These are phyloP conservation scores for Gadus macrocephalus DNA, from an alignment of 2,113 vertebrate species.

Conservation along the genomic window DNA sequence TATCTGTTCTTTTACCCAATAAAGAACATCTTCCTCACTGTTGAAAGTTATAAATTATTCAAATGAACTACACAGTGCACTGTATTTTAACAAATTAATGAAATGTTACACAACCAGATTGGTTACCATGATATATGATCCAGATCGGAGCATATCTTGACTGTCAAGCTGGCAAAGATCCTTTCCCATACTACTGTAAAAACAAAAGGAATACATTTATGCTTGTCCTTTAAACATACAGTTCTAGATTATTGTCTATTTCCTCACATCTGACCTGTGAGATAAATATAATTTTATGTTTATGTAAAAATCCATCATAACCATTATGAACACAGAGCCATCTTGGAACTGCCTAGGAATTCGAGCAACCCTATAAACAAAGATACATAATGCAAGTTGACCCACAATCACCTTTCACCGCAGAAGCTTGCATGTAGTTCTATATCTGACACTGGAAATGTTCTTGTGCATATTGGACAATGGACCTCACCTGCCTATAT, in stretches of 20 bases:
- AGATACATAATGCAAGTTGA: slow-evolving; percentile 1
- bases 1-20: background rate
- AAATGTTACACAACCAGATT: slow-evolving; percentile 1
- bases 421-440: slow-evolving; percentile 1
- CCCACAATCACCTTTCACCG: slow-evolving; percentile 3
- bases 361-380: background rate
- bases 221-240: slow-evolving; percentile 1
- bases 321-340: slow-evolving; percentile 1
- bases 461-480: background rate
- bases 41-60: slow-evolving; percentile 1
- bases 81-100: slow-evolving; percentile 4
- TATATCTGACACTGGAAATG: background rate
- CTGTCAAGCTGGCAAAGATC: slow-evolving; percentile 10
- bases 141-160: background rate
- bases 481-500: slow-evolving; percentile 1
- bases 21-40: background rate
- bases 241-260: background rate
- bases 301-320: slow-evolving; percentile 7
- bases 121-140: slow-evolving; percentile 8
- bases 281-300: slow-evolving; percentile 4
- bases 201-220: slow-evolving; percentile 5
- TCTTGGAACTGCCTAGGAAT: background rate
- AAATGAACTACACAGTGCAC: slow-evolving; percentile 6
- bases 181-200: slow-evolving; percentile 3
- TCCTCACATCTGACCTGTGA: slow-evolving; percentile 7